phyloP scores from a whole-genome alignment of 30 jellyfish, hydroid and myxozoan species.

The Phacellophora camtschatica region DNA sequence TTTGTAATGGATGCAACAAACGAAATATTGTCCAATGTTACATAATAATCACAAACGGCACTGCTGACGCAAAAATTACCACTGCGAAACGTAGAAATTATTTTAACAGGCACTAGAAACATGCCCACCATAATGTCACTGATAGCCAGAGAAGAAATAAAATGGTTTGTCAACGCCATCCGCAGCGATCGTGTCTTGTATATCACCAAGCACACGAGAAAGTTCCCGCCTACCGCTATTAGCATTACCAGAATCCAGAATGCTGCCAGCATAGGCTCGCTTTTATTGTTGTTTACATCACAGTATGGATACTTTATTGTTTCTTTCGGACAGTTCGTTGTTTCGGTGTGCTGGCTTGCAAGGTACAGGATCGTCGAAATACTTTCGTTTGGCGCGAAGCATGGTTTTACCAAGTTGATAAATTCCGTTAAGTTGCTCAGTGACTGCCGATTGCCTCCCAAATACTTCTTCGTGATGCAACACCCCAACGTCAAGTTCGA shows the following conservation, averaged over 20 bases:
- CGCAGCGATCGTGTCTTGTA: slow-evolving; percentile 42
- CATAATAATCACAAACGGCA: slow-evolving; percentile 65
- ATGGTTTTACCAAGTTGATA: slow-evolving; percentile 17
- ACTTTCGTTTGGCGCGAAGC: slow-evolving; percentile 44
- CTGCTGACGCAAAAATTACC: slow-evolving; percentile 50
- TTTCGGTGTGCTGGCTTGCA: background rate
- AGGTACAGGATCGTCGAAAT: slow-evolving; percentile 1
- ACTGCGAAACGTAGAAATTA: slow-evolving; percentile 46
- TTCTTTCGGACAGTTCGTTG: background rate
- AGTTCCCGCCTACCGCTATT: slow-evolving; percentile 56
- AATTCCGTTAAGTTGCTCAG: slow-evolving; percentile 20
- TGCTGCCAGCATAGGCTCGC: background rate
- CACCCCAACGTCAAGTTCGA: slow-evolving; percentile 5
- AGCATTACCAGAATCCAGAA: slow-evolving; percentile 46
- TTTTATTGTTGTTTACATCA: background rate
- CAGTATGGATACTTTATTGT: background rate
- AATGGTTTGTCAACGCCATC: slow-evolving; percentile 43
- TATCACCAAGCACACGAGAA: slow-evolving; percentile 62
- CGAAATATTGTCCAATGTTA: slow-evolving; percentile 69
- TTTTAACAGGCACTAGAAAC: slow-evolving; percentile 77
- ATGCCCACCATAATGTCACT: slow-evolving; percentile 81
- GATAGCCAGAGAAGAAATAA: slow-evolving; percentile 89
- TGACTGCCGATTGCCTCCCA: background rate
- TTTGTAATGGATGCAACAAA: slow-evolving; percentile 92
- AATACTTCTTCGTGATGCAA: slow-evolving; percentile 6